Evolutionary conservation across 2,113 vertebrate species (phyloP).

Genomic region (Egretta garzetta): DNA sequence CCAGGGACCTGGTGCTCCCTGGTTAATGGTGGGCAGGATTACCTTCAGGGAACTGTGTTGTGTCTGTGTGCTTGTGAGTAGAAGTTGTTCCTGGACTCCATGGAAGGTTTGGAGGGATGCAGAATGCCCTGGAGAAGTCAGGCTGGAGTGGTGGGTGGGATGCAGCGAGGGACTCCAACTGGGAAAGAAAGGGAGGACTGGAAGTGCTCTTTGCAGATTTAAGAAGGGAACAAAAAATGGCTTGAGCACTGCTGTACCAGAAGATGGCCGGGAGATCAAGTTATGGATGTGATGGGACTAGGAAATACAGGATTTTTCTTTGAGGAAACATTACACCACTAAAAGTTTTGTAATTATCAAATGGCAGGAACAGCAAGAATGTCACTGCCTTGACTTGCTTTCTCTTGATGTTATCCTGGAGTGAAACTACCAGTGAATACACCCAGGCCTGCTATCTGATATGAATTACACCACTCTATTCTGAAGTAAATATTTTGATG

Average conservation of each 20-base stretch:
- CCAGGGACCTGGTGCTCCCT: neutral
- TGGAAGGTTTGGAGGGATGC: neutral
- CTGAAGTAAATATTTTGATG: constrained; percentile 20
- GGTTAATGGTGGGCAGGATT: neutral
- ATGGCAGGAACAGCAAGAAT: neutral
- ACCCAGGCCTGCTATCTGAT: neutral
- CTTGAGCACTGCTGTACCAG: neutral
- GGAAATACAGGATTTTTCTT: neutral
- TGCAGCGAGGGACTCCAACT: neutral
- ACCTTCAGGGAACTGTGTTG: neutral
- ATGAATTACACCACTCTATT: neutral
- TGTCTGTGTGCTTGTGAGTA: neutral
- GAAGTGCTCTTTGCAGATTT: neutral
- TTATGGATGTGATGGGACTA: neutral
- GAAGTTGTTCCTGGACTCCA: neutral
- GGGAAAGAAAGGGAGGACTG: neutral
- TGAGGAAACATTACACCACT: neutral
- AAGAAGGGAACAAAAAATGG: neutral
- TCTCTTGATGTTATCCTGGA: constrained; percentile 41
- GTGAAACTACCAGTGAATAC: constrained; percentile 11
- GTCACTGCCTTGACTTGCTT: constrained; percentile 2
- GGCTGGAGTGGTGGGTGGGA: neutral
- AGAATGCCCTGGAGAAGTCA: neutral
- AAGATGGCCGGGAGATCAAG: neutral
- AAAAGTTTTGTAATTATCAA: constrained; percentile 1